These are phyloP conservation scores for Denticeps clupeoides DNA, from an alignment of 2,797 vertebrate species.

Conservation along the genomic window DNA sequence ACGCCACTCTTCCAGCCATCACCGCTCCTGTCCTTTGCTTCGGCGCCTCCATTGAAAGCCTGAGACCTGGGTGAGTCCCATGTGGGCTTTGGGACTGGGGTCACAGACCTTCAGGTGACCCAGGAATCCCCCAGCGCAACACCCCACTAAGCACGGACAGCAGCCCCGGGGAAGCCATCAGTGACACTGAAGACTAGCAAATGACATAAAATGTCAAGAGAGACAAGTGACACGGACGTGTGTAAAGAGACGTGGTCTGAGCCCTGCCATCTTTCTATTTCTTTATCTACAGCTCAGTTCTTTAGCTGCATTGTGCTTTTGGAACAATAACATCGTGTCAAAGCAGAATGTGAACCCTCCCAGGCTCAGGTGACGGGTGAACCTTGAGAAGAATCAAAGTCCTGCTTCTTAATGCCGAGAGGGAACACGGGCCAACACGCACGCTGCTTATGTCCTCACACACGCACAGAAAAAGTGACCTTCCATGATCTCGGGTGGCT, in stretches of 20 bases:
- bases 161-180: slow-evolving; percentile 28
- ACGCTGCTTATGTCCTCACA: too few relatives aligned
- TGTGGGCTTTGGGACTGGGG: slow-evolving; percentile 49
- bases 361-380: too few relatives aligned
- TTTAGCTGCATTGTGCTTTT: too few relatives aligned
- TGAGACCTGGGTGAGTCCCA: slow-evolving; percentile 33
- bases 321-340: too few relatives aligned
- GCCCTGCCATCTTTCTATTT: background rate
- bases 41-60: slow-evolving; percentile 62
- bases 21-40: slow-evolving; percentile 51
- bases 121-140: slow-evolving; percentile 30
- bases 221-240: slow-evolving; percentile 12
- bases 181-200: slow-evolving; percentile 9
- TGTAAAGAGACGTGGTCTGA: slow-evolving; percentile 2
- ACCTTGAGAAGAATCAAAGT: too few relatives aligned
- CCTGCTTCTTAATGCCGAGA: too few relatives aligned
- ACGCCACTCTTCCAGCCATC: slow-evolving; percentile 41
- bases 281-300: background rate
- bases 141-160: slow-evolving; percentile 35
- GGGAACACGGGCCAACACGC: too few relatives aligned
- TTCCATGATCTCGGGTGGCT: slow-evolving; percentile 48
- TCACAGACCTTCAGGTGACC: slow-evolving; percentile 53
- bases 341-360: too few relatives aligned
- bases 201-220: slow-evolving; percentile 24
- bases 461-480: slow-evolving; percentile 27